These are phyloP conservation scores for Orthosia gracilis DNA, from an alignment of 2,888 invertebrate genomes.

Conservation along the genomic window DNA sequence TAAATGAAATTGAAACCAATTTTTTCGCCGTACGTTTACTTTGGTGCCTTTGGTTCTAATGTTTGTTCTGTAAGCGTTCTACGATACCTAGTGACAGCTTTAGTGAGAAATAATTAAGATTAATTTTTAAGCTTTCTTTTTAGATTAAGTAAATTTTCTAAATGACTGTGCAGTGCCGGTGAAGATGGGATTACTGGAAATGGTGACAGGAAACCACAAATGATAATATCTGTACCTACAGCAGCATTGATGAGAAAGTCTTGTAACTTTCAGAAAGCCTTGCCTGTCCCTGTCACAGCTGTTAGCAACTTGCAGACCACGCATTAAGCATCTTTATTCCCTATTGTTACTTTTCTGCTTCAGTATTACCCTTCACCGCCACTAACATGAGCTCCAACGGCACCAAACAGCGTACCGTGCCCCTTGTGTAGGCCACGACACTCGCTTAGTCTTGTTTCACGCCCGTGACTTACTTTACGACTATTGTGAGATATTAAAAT, in stretches of 20 bases:
- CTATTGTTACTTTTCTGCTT: conserved; percentile 26
- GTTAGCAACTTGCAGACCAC: conserved; percentile 11
- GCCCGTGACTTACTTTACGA: conserved; percentile 86
- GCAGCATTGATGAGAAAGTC: not conserved
- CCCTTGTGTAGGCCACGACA: conserved; percentile 70
- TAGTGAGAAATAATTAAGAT: conserved; percentile 82
- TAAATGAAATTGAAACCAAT: conserved; percentile 66
- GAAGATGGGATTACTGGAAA: conserved; percentile 55
- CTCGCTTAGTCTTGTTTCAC: conserved; percentile 83
- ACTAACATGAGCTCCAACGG: conserved; percentile 53
- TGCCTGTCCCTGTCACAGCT: conserved; percentile 38
- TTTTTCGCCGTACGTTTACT: conserved; percentile 68
- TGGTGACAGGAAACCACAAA: conserved; percentile 12
- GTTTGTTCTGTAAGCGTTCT: conserved; percentile 63
- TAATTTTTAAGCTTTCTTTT: conserved; percentile 82
- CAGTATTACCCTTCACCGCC: conserved; percentile 55
- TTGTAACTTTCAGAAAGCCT: conserved; percentile 21
- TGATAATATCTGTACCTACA: not conserved
- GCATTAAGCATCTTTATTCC: conserved; percentile 40
- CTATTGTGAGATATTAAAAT: conserved; percentile 90
- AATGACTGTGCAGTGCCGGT: conserved; percentile 63
- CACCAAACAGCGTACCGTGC: conserved; percentile 55
- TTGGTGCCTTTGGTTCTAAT: conserved; percentile 72
- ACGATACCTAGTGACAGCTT: conserved; percentile 78
- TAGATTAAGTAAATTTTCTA: conserved; percentile 79